phyloP scores from a whole-genome alignment of 2,888 invertebrate species.

The Eupelmus urozonus region DNA sequence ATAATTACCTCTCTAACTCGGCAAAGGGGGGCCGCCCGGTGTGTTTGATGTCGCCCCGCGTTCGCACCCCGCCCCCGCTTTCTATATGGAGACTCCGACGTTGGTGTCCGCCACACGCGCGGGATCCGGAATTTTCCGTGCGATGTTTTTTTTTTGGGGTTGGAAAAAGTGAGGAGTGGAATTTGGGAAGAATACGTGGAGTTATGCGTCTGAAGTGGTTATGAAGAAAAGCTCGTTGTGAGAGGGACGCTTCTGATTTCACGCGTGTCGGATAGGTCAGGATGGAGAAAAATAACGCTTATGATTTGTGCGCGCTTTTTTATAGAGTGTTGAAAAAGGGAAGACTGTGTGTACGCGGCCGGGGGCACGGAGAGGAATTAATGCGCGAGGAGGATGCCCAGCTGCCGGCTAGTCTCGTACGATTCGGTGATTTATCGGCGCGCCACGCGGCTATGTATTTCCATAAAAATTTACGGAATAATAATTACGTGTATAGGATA shows the following conservation, averaged over 20 bases:
- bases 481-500: too few species aligned
- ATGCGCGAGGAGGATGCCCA: too few species aligned
- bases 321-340: conserved; percentile 6
- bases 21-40: too few species aligned
- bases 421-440: too few species aligned
- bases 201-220: too few species aligned
- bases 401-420: too few species aligned
- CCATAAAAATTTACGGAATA: too few species aligned
- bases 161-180: too few species aligned
- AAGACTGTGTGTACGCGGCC: neutral
- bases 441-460: too few species aligned
- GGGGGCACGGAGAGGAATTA: too few species aligned
- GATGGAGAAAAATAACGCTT: neutral
- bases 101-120: conserved; percentile 66
- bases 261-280: conserved; percentile 15
- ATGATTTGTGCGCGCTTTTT: conserved; percentile 22
- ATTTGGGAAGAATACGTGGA: neutral
- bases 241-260: conserved; percentile 33
- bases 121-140: conserved; percentile 3
- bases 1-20: conserved; percentile 74
- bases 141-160: neutral
- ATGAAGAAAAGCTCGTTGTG: neutral
- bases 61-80: conserved; percentile 75
- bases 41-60: conserved; percentile 75
- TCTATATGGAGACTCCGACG: conserved; percentile 64